These are phyloP conservation scores for Pangasius mekongensis DNA, from an alignment of 2,797 vertebrate species.

Conservation along the genomic window DNA sequence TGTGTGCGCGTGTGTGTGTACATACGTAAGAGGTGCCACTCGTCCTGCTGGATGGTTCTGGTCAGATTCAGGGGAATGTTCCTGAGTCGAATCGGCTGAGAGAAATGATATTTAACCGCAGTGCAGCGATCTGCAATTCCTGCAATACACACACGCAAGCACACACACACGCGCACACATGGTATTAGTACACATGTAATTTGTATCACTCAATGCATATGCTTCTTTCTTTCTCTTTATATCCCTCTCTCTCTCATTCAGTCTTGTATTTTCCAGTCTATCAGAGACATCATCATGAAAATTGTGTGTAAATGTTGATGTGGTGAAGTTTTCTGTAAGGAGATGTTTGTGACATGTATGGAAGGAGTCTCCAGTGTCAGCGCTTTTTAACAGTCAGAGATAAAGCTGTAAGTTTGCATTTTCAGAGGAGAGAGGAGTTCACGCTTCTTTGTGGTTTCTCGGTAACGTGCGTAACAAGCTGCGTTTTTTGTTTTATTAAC, in stretches of 20 bases:
- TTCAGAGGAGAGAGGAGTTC: too few species aligned
- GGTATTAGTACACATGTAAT: neutral
- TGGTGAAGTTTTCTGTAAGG: neutral
- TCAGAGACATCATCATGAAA: neutral
- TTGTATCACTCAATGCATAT: neutral
- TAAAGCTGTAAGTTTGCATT: too few species aligned
- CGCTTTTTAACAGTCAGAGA: too few species aligned
- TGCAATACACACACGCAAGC: slow-evolving; percentile 51
- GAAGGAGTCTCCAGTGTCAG: neutral
- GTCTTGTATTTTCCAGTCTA: neutral
- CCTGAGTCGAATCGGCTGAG: slow-evolving; percentile 81
- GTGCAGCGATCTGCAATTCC: slow-evolving; percentile 85
- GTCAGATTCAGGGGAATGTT: slow-evolving; percentile 86
- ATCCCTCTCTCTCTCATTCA: too few species aligned
- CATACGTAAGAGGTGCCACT: slow-evolving; percentile 86
- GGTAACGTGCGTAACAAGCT: too few species aligned
- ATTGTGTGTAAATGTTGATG: neutral
- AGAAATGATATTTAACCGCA: slow-evolving; percentile 85
- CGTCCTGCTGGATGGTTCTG: slow-evolving; percentile 84
- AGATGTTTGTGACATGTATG: too few species aligned
- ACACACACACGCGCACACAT: neutral
- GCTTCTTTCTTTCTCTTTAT: too few species aligned
- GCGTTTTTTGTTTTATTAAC: too few species aligned
- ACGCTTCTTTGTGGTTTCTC: too few species aligned
- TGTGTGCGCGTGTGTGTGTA: slow-evolving; percentile 49